A percentile compares a stretch with the other conserved stretches of the same genome.
Evolutionary conservation across 2,113 vertebrate species (phyloP).

Genomic region (Emydura subglobosa): DNA sequence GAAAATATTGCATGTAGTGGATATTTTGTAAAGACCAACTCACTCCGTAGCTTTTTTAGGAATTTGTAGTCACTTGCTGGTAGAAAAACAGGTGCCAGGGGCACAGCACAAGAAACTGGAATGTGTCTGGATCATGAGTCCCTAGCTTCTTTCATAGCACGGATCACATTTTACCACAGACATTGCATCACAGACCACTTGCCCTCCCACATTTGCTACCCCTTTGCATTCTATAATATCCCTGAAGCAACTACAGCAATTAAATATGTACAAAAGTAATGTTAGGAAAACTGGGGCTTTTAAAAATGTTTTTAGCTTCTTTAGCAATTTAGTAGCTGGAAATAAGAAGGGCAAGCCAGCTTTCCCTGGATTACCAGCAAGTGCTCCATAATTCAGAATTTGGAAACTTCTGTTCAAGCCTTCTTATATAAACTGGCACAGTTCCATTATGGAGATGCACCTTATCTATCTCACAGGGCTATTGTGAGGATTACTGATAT

Average conservation of each 20-base stretch:
- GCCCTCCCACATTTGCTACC: neutral
- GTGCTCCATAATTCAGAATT: neutral
- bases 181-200: neutral
- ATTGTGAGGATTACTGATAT: neutral
- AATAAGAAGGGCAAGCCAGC: neutral
- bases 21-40: neutral
- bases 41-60: neutral
- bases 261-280: neutral
- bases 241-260: neutral
- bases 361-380: neutral
- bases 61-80: neutral
- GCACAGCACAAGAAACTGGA: neutral
- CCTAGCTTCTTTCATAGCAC: neutral
- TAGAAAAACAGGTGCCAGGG: conserved; percentile 21
- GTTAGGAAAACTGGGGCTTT: neutral
- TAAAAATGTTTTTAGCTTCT: neutral
- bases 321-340: neutral
- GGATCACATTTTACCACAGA: neutral
- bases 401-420: neutral
- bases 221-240: neutral
- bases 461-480: accelerated
- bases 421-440: neutral
- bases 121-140: neutral
- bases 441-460: neutral
- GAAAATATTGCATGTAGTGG: neutral